These are phyloP conservation scores for Xenus cinereus DNA, from an alignment of 2,113 vertebrate genomes.

Conservation along the genomic window DNA sequence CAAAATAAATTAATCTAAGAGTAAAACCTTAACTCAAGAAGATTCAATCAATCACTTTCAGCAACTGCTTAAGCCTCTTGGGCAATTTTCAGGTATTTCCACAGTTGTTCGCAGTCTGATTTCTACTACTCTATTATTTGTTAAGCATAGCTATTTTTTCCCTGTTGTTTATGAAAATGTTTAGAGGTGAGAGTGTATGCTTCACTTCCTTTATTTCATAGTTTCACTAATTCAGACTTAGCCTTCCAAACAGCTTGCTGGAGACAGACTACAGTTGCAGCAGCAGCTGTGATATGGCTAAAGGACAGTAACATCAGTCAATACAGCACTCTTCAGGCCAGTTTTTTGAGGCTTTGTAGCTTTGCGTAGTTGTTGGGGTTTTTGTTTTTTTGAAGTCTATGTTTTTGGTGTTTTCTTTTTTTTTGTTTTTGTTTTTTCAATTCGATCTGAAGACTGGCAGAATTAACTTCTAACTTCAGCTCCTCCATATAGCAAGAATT, in stretches of 20 bases:
- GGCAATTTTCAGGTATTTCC: background rate
- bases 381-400: background rate
- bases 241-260: background rate
- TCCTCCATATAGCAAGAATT: background rate
- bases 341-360: background rate
- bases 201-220: background rate
- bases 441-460: background rate
- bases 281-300: background rate
- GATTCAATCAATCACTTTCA: background rate
- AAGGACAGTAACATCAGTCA: background rate
- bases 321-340: background rate
- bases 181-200: background rate
- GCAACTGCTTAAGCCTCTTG: background rate
- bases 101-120: background rate
- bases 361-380: background rate
- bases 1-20: background rate
- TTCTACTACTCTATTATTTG: background rate
- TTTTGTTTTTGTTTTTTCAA: too few species aligned
- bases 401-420: background rate
- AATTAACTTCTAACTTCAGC: background rate
- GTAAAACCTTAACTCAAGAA: background rate
- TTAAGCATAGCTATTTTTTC: background rate
- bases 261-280: background rate
- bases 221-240: background rate
- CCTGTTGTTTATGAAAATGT: background rate